A percentile compares a stretch with the other conserved stretches of the same genome.
Conservation (phyloP, 2,113 vertebrate genomes). For the Oenanthe melanoleuca region DNA sequence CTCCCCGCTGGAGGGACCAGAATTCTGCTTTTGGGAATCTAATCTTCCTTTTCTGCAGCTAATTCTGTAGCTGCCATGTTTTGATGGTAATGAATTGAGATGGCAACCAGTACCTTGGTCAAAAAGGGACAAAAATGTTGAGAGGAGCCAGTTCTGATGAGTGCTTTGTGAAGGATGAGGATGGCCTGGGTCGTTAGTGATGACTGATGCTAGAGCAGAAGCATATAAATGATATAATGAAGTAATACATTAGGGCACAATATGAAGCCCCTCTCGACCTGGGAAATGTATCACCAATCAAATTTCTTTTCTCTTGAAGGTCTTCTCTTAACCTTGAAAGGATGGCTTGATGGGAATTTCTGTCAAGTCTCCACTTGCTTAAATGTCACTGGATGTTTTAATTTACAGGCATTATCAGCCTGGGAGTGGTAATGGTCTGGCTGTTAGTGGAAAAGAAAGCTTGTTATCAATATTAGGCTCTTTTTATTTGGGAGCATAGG, state of each 20-base stretch:
- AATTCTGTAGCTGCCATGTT: constrained; percentile 13
- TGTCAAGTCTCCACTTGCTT: constrained; percentile 6
- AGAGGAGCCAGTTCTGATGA: constrained; percentile 37
- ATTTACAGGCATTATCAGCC: background rate
- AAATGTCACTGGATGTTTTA: constrained; percentile 22
- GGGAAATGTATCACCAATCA: constrained; percentile 54
- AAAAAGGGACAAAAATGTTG: constrained; percentile 40
- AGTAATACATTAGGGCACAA: constrained; percentile 55
- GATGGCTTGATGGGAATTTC: constrained; percentile 41
- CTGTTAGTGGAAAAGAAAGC: background rate
- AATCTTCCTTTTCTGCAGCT: background rate
- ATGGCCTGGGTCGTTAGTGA: constrained; percentile 37
- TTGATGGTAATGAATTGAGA: constrained; percentile 49
- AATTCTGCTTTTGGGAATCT: background rate
- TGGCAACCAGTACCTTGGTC: constrained; percentile 33
- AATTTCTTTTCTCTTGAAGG: constrained; percentile 47
- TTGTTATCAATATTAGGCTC: background rate
- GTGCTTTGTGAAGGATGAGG: constrained; percentile 21
- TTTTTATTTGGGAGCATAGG: background rate
- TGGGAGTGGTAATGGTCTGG: background rate
- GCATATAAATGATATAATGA: constrained; percentile 50
- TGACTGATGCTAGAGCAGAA: constrained; percentile 51
- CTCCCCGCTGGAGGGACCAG: background rate
- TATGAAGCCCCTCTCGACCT: constrained; percentile 31
- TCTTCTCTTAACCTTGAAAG: constrained; percentile 31